Percentiles rank a stretch among this genome's conserved stretches.
Conservation (phyloP, 2,888 invertebrate species). For the Dynastes tityus region DNA sequence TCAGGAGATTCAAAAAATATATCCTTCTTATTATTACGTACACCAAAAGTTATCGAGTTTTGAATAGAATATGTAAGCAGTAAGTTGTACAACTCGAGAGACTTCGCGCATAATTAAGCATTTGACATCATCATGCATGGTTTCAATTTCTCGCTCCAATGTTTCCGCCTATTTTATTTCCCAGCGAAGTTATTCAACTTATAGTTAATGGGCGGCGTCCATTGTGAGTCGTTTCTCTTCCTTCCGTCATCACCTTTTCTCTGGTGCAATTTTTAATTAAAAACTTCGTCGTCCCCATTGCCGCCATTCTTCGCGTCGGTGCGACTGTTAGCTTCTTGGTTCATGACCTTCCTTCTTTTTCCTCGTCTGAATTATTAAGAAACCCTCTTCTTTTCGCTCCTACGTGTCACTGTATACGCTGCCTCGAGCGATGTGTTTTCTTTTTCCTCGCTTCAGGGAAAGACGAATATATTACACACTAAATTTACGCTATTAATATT, state of each 20-base stretch:
- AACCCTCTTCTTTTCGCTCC: not conserved
- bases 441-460: slow-evolving; percentile 9
- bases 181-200: slow-evolving; percentile 33
- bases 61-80: too few species aligned
- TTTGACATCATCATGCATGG: slow-evolving; percentile 30
- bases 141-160: slow-evolving; percentile 13
- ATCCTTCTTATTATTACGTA: too few species aligned
- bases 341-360: not conserved
- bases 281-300: slow-evolving; percentile 12
- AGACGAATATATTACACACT: slow-evolving; percentile 23
- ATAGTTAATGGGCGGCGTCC: slow-evolving; percentile 35
- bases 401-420: not conserved
- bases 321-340: not conserved
- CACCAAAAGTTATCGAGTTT: too few species aligned
- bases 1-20: too few species aligned
- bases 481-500: slow-evolving; percentile 27
- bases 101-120: slow-evolving; percentile 16
- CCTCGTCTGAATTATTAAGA: slow-evolving; percentile 16
- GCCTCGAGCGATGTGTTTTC: not conserved
- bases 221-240: slow-evolving; percentile 13
- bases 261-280: slow-evolving; percentile 34
- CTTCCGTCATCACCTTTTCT: slow-evolving; percentile 13
- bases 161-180: slow-evolving; percentile 43
- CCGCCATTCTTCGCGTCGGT: not conserved
- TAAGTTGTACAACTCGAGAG: too few species aligned